Evolutionary conservation across 2,113 vertebrate genomes (phyloP).

Genomic region (Proteles cristata): DNA sequence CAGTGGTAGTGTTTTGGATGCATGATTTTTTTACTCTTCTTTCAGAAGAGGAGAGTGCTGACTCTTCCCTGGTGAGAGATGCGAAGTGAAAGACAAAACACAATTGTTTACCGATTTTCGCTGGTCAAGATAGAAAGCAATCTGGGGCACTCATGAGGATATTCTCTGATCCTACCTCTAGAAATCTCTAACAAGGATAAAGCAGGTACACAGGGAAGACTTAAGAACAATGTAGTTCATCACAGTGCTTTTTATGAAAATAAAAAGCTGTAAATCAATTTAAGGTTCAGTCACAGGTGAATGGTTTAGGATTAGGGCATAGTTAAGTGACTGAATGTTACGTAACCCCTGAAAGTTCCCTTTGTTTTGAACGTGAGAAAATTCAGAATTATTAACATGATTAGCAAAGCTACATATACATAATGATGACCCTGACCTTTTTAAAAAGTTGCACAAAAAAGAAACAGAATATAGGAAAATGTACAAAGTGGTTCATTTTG

Average conservation of each 20-base stretch:
- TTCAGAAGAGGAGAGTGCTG: background rate
- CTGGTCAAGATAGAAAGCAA: background rate
- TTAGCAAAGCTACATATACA: background rate
- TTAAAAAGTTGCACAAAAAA: background rate
- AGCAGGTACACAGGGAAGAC: background rate
- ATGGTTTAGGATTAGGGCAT: background rate
- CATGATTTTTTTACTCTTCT: background rate
- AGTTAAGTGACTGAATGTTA: background rate
- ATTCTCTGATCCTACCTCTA: background rate
- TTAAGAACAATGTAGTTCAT: background rate
- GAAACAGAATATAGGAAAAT: background rate
- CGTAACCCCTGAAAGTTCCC: background rate
- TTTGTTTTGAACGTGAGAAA: background rate
- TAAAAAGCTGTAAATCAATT: background rate
- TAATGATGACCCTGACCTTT: background rate
- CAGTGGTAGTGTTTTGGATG: background rate
- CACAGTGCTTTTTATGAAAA: background rate
- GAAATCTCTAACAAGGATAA: background rate
- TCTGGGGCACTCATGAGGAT: rapidly evolving
- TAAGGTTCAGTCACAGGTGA: background rate
- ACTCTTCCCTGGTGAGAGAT: background rate
- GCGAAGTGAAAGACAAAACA: background rate
- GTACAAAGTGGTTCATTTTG: background rate
- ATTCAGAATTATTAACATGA: background rate
- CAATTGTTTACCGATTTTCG: background rate